phyloP scores from a whole-genome alignment of 2,797 vertebrate species.

The Chelidonichthys spinosus region DNA sequence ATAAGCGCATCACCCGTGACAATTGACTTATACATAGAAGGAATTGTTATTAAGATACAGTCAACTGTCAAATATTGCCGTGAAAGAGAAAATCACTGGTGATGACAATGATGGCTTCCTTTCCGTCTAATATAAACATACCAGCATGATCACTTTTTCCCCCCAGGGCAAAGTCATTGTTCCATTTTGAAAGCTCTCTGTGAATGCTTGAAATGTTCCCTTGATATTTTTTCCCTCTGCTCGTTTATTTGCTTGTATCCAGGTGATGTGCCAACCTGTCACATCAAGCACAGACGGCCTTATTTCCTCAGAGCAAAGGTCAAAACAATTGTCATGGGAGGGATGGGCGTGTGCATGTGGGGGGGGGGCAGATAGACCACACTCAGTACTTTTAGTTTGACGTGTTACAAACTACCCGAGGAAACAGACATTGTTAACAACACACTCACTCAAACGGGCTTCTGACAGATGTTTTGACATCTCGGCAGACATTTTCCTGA shows the following conservation, averaged over 20 bases:
- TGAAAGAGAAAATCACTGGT: slow-evolving; percentile 78
- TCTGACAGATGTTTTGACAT: slow-evolving; percentile 17
- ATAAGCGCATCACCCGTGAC: slow-evolving; percentile 69
- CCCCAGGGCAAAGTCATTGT: slow-evolving; percentile 82
- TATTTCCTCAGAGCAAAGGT: slow-evolving; percentile 79
- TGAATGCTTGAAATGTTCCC: slow-evolving; percentile 84
- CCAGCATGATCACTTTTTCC: slow-evolving; percentile 85
- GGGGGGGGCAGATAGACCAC: slow-evolving; percentile 16
- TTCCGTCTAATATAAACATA: slow-evolving; percentile 88
- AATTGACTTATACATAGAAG: slow-evolving; percentile 70
- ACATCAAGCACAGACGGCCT: slow-evolving; percentile 72
- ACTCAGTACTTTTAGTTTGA: slow-evolving; percentile 52
- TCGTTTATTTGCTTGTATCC: slow-evolving; percentile 81
- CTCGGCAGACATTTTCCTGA: background rate
- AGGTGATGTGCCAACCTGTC: slow-evolving; percentile 84
- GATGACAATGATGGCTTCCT: slow-evolving; percentile 88
- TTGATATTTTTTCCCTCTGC: slow-evolving; percentile 74
- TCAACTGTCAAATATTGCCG: slow-evolving; percentile 72
- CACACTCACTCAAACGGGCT: slow-evolving; percentile 22
- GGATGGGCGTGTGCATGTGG: slow-evolving; percentile 29
- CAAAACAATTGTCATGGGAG: slow-evolving; percentile 72
- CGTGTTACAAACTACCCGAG: slow-evolving; percentile 48
- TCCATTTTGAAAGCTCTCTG: slow-evolving; percentile 83
- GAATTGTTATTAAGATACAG: slow-evolving; percentile 78
- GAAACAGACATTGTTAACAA: slow-evolving; percentile 38